phyloP scores from a whole-genome alignment of 2,888 invertebrate species.

The Mesoligia furuncula region DNA sequence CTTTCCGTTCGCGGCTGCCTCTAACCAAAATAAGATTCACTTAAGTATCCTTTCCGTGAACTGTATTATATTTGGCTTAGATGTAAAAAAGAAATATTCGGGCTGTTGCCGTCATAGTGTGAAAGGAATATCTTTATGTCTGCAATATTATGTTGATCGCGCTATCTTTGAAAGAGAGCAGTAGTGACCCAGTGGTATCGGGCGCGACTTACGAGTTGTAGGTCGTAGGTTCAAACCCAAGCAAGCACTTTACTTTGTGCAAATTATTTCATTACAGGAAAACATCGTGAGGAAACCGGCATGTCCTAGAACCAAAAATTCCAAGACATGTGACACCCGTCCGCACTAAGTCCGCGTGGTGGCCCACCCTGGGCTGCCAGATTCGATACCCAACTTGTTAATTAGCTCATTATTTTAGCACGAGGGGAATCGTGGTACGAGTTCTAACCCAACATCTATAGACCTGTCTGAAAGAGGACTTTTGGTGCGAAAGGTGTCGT shows the following conservation, averaged over 20 bases:
- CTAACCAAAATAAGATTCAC: slow-evolving; percentile 34
- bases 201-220: not conserved
- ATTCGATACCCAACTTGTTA: slow-evolving; percentile 6
- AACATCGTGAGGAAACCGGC: not conserved
- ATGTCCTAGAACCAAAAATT: not conserved
- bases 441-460: no score
- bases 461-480: no score
- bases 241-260: no score
- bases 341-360: no score
- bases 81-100: slow-evolving; percentile 15
- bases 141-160: no score
- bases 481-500: no score
- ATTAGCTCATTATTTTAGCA: slow-evolving; percentile 9
- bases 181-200: not conserved
- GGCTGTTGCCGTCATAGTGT: not conserved
- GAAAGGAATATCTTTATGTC: slow-evolving; percentile 6
- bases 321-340: not conserved
- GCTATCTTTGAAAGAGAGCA: not conserved
- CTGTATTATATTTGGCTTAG: slow-evolving; percentile 11
- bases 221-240: not conserved
- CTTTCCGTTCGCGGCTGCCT: not conserved
- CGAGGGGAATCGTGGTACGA: no score
- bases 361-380: not conserved
- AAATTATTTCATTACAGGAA: not conserved
- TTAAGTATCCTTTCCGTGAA: slow-evolving; percentile 22